A percentile compares a stretch with the other conserved stretches of the same genome.
Evolutionary conservation across 2,888 invertebrate species (phyloP).

Genomic region (Cactoblastis cactorum): DNA sequence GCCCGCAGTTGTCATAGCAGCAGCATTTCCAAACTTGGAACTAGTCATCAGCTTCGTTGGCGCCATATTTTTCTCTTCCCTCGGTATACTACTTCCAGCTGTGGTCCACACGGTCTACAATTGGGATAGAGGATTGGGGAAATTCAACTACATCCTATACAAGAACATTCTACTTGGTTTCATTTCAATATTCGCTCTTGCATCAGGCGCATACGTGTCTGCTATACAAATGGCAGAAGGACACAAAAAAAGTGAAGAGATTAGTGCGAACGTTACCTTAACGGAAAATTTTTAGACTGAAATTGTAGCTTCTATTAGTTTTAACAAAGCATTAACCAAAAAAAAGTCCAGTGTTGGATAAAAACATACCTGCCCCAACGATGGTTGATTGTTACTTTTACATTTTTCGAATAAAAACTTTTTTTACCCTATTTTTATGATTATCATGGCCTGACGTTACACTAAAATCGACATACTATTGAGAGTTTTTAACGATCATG

Average conservation of each 20-base stretch:
- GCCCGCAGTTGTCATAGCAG: conserved; percentile 83
- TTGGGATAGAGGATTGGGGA: conserved; percentile 83
- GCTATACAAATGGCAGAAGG: conserved; percentile 56
- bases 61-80: conserved; percentile 85
- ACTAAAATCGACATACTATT: no score
- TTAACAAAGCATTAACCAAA: not conserved
- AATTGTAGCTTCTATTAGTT: not conserved
- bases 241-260: conserved; percentile 19
- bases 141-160: conserved; percentile 81
- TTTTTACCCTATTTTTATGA: no score
- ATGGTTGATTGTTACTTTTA: no score
- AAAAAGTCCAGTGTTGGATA: no score
- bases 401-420: no score
- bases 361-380: no score
- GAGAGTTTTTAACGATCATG: no score
- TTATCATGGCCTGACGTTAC: no score
- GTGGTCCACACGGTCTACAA: conserved; percentile 84
- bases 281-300: conserved; percentile 11
- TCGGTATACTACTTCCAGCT: conserved; percentile 87
- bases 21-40: conserved; percentile 90
- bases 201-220: conserved; percentile 64
- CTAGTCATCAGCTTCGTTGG: conserved; percentile 94
- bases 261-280: conserved; percentile 25
- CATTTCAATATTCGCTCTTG: conserved; percentile 49
- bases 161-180: conserved; percentile 79